A percentile compares a stretch with the other conserved stretches of the same genome.
These are phyloP conservation scores for Neolamprologus ventralis DNA, from an alignment of 2,113 vertebrate species.

Conservation along the genomic window DNA sequence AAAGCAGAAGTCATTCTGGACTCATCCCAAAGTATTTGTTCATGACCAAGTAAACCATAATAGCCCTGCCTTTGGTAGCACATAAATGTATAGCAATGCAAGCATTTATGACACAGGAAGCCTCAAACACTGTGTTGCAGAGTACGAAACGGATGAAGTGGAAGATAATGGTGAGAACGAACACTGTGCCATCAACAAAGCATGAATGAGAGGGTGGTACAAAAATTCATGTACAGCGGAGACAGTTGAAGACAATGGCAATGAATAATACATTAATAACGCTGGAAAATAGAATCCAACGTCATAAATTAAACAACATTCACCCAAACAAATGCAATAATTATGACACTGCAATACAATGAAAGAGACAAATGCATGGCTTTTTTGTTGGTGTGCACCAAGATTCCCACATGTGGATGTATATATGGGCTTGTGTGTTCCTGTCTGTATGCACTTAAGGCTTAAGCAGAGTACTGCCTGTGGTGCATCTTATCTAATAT, in stretches of 20 bases:
- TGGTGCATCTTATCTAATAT: constrained; percentile 50
- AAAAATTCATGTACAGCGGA: constrained; percentile 12
- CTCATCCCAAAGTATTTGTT: neutral
- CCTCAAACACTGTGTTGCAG: neutral
- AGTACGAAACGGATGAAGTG: constrained; percentile 28
- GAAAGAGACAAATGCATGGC: neutral
- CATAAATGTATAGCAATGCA: neutral
- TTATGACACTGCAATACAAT: constrained; percentile 33
- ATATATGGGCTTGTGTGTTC: constrained; percentile 15
- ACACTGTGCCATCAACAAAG: constrained; percentile 11
- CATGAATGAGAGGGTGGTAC: neutral
- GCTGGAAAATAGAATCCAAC: constrained; percentile 25
- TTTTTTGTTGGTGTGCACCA: constrained; percentile 1
- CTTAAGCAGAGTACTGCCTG: constrained; percentile 10
- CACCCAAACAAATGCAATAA: constrained; percentile 49
- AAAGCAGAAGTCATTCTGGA: neutral
- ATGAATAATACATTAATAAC: constrained; percentile 62
- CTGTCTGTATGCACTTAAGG: constrained; percentile 25
- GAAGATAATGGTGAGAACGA: constrained; percentile 26
- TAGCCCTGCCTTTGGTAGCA: neutral
- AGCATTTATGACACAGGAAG: neutral
- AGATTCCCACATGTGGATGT: constrained; percentile 1
- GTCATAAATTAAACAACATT: constrained; percentile 53
- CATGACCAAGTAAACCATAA: constrained; percentile 28
- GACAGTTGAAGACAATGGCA: constrained; percentile 30